These are phyloP conservation scores for Parambassis ranga DNA, from an alignment of 2,797 vertebrate species.

Conservation along the genomic window DNA sequence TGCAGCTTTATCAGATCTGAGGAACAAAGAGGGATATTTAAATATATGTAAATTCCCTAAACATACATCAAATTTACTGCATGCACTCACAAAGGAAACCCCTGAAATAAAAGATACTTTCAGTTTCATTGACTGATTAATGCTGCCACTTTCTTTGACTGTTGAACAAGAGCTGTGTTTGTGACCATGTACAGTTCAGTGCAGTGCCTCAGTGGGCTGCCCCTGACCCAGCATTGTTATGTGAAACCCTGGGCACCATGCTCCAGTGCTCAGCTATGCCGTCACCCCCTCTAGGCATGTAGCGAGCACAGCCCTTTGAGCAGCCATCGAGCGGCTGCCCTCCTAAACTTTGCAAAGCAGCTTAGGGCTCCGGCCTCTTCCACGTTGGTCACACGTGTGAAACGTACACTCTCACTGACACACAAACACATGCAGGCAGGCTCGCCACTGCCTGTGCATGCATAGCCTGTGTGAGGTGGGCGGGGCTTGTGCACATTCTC, in stretches of 20 bases:
- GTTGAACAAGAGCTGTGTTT: constrained; percentile 34
- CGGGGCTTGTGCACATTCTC: constrained; percentile 25
- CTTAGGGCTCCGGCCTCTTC: constrained; percentile 68
- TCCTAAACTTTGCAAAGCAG: constrained; percentile 75
- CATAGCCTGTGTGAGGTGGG: constrained; percentile 35
- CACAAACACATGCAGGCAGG: constrained; percentile 49
- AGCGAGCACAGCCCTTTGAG: constrained; percentile 58
- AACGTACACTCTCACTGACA: constrained; percentile 65
- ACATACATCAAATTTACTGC: background rate
- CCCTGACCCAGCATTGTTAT: constrained; percentile 66
- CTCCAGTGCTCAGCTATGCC: constrained; percentile 66
- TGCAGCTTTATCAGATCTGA: background rate
- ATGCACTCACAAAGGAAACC: background rate
- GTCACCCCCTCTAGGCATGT: constrained; percentile 65
- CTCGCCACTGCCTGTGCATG: constrained; percentile 9
- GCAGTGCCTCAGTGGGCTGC: constrained; percentile 35
- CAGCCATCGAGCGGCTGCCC: constrained; percentile 64
- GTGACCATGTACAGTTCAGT: constrained; percentile 46
- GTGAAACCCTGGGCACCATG: constrained; percentile 66
- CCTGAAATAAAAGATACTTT: background rate
- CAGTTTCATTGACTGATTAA: constrained; percentile 28
- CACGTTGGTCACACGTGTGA: constrained; percentile 77
- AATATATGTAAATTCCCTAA: constrained; percentile 15
- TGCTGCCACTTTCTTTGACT: constrained; percentile 29
- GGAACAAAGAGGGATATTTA: background rate